A percentile compares a stretch with the other conserved stretches of the same genome.
phyloP scores from a whole-genome alignment of 2,113 vertebrate species.

The Trachemys scripta region DNA sequence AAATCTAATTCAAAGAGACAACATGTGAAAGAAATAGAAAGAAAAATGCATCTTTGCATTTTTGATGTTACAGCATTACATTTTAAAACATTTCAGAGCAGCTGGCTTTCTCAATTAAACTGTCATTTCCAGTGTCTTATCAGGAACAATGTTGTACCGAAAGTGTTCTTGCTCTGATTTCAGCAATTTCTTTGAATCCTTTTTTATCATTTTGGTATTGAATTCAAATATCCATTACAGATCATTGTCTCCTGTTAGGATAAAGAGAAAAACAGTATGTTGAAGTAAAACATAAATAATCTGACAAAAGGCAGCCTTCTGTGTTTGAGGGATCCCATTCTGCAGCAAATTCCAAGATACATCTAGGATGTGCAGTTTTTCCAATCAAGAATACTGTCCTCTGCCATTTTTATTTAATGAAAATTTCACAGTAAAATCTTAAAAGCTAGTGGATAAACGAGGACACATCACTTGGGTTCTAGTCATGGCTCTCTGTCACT shows the following conservation, averaged over 20 bases:
- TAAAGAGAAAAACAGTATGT: conserved; percentile 46
- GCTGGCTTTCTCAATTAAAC: conserved; percentile 44
- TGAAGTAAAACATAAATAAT: conserved; percentile 54
- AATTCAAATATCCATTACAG: conserved; percentile 48
- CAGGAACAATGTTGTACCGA: background rate
- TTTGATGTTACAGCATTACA: conserved; percentile 29
- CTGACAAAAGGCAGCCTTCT: conserved; percentile 64
- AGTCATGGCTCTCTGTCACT: background rate
- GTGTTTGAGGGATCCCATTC: conserved; percentile 49
- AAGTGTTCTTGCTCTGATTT: conserved; percentile 45
- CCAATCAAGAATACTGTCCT: conserved; percentile 5
- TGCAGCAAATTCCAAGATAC: conserved; percentile 14
- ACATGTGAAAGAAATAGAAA: conserved; percentile 11
- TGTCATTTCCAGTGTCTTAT: conserved; percentile 53
- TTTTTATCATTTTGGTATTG: conserved; percentile 52
- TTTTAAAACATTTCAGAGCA: conserved; percentile 41
- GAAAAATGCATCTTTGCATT: conserved; percentile 26
- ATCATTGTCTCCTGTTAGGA: conserved; percentile 51
- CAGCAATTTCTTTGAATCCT: conserved; percentile 56
- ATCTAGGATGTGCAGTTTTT: background rate
- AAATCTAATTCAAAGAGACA: conserved; percentile 28
- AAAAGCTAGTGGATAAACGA: background rate
- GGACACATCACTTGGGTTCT: conserved; percentile 4
- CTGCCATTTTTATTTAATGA: conserved; percentile 21
- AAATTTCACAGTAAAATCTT: conserved; percentile 1